Percentiles rank a stretch among this genome's conserved stretches.
phyloP scores from a whole-genome alignment of 2,888 invertebrate species.

The Odontocolon sp. region DNA sequence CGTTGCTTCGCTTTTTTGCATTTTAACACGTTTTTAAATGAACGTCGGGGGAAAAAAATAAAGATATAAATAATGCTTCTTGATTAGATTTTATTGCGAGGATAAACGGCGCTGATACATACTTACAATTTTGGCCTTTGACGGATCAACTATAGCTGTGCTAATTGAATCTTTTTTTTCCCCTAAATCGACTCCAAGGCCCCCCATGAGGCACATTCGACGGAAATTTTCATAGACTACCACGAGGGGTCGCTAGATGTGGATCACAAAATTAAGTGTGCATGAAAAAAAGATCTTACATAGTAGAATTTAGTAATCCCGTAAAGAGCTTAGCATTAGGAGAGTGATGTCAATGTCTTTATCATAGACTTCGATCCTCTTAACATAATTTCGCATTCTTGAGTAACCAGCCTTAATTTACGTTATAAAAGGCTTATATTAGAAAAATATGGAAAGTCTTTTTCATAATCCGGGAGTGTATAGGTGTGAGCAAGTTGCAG shows the following conservation, averaged over 20 bases:
- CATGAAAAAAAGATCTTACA: no score
- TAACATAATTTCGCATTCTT: constrained; percentile 72
- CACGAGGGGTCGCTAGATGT: no score
- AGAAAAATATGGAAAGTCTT: constrained; percentile 51
- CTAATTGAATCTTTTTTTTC: constrained; percentile 7
- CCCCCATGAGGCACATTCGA: no score
- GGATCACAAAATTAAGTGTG: no score
- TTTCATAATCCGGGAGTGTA: not conserved
- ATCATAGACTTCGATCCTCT: constrained; percentile 55
- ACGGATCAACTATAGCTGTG: constrained; percentile 20
- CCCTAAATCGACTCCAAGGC: no score
- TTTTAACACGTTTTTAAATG: constrained; percentile 73
- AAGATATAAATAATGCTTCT: constrained; percentile 70
- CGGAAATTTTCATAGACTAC: no score
- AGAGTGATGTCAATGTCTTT: constrained; percentile 24
- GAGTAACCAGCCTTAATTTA: constrained; percentile 74
- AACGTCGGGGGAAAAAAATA: constrained; percentile 38
- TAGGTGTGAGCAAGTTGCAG: not conserved
- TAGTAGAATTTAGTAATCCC: no score
- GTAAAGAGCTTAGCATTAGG: no score
- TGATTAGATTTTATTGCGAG: constrained; percentile 68
- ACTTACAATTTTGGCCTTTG: constrained; percentile 26
- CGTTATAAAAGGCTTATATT: constrained; percentile 72
- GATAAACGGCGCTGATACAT: constrained; percentile 65
- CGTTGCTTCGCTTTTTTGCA: constrained; percentile 61